A percentile compares a stretch with the other conserved stretches of the same genome.
Conservation (phyloP, 2,113 vertebrate genomes). For the Pyxicephalus adspersus region DNA sequence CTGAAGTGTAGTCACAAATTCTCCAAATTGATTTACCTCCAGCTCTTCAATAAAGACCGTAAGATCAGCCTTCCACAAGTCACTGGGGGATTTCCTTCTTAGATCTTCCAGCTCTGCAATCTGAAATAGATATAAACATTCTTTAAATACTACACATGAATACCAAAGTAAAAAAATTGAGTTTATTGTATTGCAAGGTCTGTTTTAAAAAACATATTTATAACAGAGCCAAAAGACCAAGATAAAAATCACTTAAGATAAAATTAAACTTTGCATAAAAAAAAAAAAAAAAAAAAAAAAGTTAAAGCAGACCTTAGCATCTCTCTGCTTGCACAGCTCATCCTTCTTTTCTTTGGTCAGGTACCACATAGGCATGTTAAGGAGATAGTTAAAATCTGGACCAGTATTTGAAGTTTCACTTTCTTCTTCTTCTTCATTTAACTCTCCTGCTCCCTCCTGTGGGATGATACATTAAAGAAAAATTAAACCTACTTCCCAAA, state of each 20-base stretch:
- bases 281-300: not conserved
- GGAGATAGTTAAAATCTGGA: slow-evolving; percentile 93
- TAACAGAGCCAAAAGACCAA: too few species aligned
- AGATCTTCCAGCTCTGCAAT: slow-evolving; percentile 81
- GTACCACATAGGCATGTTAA: slow-evolving; percentile 97
- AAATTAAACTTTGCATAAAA: not conserved
- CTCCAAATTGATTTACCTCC: slow-evolving; percentile 69
- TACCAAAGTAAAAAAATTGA: slow-evolving; percentile 13
- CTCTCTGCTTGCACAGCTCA: slow-evolving; percentile 89
- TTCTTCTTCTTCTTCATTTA: slow-evolving; percentile 64
- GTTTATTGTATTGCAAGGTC: not conserved
- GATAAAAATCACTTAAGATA: too few species aligned
- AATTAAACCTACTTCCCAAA: too few species aligned
- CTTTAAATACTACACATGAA: not conserved
- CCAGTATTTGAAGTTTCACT: slow-evolving; percentile 67
- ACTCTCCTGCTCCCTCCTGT: slow-evolving; percentile 60
- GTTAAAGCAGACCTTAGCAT: slow-evolving; percentile 77
- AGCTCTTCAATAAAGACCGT: slow-evolving; percentile 87
- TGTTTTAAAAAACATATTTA: too few species aligned
- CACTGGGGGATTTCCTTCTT: slow-evolving; percentile 77
- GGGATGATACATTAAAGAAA: not conserved
- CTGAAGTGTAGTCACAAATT: too few species aligned
- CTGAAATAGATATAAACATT: slow-evolving; percentile 59
- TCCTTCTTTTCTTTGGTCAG: slow-evolving; percentile 97
- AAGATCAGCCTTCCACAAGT: slow-evolving; percentile 92